Conservation (phyloP, 2,888 invertebrate species). For the Dicroscelio sp. region DNA sequence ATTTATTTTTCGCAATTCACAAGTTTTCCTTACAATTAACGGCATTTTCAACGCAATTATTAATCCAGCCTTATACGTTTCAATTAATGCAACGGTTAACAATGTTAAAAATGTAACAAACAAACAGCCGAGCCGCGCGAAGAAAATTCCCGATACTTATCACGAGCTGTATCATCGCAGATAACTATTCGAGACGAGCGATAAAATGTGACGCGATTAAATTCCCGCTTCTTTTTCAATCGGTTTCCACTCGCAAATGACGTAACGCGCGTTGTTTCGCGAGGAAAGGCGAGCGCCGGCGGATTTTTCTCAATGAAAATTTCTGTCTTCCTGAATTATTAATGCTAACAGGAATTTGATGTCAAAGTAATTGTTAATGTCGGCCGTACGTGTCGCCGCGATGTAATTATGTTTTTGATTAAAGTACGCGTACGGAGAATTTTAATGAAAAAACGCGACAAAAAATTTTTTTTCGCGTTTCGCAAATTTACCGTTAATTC, state of each 20-base stretch:
- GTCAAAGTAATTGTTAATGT: constrained; percentile 66
- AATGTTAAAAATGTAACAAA: no score
- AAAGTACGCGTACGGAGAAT: constrained; percentile 51
- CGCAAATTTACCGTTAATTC: constrained; percentile 47
- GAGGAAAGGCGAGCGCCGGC: neutral
- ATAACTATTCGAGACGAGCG: no score
- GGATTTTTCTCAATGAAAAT: constrained; percentile 30
- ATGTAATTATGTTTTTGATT: constrained; percentile 69
- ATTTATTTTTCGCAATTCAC: no score
- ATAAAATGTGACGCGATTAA: no score
- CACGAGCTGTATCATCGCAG: no score
- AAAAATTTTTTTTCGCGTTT: constrained; percentile 55
- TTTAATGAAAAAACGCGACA: constrained; percentile 44
- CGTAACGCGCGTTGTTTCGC: neutral
- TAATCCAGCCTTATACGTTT: no score
- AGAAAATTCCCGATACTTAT: no score
- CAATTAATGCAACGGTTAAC: no score
- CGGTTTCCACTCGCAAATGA: constrained; percentile 22
- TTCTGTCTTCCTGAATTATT: constrained; percentile 57
- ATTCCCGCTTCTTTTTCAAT: no score
- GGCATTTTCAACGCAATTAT: no score
- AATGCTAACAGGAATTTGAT: constrained; percentile 60
- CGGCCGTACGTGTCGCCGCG: constrained; percentile 44
- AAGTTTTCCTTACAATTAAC: no score
- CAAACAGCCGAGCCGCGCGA: no score